Base-by-base conservation (phyloP, 2,797 vertebrate genomes). In the Tolypeutes matacus region DNA sequence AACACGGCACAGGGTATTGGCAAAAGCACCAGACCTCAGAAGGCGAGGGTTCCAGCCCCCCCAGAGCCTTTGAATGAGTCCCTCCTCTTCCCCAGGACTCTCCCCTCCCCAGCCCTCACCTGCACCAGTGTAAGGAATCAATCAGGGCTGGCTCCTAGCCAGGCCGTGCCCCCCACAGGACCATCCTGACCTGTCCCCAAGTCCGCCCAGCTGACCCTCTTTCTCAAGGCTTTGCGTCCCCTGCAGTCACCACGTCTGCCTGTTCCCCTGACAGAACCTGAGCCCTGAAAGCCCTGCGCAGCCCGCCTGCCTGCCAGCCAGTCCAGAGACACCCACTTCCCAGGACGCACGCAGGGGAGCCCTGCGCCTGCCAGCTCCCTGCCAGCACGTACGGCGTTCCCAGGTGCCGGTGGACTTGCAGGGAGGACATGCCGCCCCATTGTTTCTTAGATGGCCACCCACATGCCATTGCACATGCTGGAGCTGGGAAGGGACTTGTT, bases 1-100 rank as follows among this genome's bases (percentile, higher is more conserved):
- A 15, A 11, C 0, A 0, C 27, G 15, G 7, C 3, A 42, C 34
- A 21, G 39, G 39, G 72, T 10, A 1, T 3, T 51, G 31, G 60
- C 58, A 9, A 39, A 25, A 3, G 20, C 6, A 14, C 56, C 42
- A 11, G 58, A 20, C 17, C 69, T 88, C 82, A 60, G 56, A 77
- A 91, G 64, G 51, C 82, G 34, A 11, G 73, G 4, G 31, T 42
- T 53, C 67, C 56, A 39, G 39, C n/a, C 46, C 27, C 27, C 75
- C 7, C 4, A 64, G 82, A 5, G 14, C 23, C 62, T 65, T 31
- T 72, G 80, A 29, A 65, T 27, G 46, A 65, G 72, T 46, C 56
- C 34, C 29, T 69, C 34, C 9, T 25, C 20, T 51, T 17, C n/a
- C 53, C 20, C 39, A 76, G 27, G 20, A n/a, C n/a, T 46, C 34